These are phyloP conservation scores for Arrhopalites spinosus DNA, from an alignment of 2,888 invertebrate species.

Conservation along the genomic window DNA sequence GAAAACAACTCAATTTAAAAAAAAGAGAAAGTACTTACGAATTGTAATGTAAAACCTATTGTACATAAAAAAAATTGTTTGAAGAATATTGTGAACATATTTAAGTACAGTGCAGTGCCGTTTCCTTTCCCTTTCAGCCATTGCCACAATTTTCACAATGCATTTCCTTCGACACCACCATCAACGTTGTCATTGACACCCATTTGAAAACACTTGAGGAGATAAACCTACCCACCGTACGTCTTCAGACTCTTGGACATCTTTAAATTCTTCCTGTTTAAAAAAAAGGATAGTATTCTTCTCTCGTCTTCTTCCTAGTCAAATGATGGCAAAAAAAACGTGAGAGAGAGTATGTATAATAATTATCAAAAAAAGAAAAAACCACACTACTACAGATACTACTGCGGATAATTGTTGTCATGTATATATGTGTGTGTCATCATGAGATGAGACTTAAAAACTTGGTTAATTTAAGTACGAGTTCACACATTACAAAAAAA, in stretches of 20 bases:
- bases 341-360: too few species aligned
- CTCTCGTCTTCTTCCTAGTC: slow-evolving; percentile 35
- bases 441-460: too few species aligned
- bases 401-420: too few species aligned
- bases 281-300: slow-evolving; percentile 34
- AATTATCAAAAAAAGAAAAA: background rate
- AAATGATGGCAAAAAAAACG: slow-evolving; percentile 11
- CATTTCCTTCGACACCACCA: slow-evolving; percentile 31
- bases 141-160: slow-evolving; percentile 38
- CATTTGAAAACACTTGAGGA: slow-evolving; percentile 6
- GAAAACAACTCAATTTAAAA: background rate
- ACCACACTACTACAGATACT: too few species aligned
- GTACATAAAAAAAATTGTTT: slow-evolving; percentile 26
- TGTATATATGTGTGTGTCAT: too few species aligned
- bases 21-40: slow-evolving; percentile 10
- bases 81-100: slow-evolving; percentile 32
- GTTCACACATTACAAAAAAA: background rate
- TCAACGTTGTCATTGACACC: slow-evolving; percentile 35
- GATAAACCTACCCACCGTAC: slow-evolving; percentile 19
- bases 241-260: slow-evolving; percentile 34
- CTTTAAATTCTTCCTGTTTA: slow-evolving; percentile 36
- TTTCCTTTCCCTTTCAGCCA: slow-evolving; percentile 43
- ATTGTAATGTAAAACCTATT: background rate
- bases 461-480: too few species aligned
- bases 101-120: slow-evolving; percentile 39